Evolutionary conservation across 2,113 vertebrate genomes (phyloP), one percentile per base, ranked within the genome.

Genomic region (Chiloscyllium plagiosum): DNA sequence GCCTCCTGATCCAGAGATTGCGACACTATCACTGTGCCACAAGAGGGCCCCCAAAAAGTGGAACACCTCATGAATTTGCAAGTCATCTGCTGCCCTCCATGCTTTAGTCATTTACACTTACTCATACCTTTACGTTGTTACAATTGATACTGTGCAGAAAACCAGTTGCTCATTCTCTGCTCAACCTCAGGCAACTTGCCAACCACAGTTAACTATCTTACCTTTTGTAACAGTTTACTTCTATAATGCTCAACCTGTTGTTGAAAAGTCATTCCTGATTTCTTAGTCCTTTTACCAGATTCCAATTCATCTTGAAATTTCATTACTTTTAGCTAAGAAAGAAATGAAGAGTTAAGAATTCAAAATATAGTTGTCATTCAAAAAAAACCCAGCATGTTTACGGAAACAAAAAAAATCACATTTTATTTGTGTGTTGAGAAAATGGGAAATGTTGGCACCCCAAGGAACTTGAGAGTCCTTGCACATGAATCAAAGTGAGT

Each of bases 251-350:
- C 97, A 96, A 98, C 97, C 96, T 98, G 98, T 52, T 98, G 97
- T 26, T 97, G 98, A 2, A 98, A 96, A 95, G 96, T 98, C 97
- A 97, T 96, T 65, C 97, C 97, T 69, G 97, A 97, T 95, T 98
- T 98, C 96, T 92, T 97, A 26, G 33, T 95, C 96, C 97, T 97
- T 96, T 98, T 98, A 20, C 98, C 98, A 19, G 97, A 98, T 95
- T 98, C 98, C 96, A 98, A 61, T 96, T 98, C 98, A 96, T 98
- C 98, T 96, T 98, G 98, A 95, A 98, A 96, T 96, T 97, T 98
- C 97, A 98, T 97, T 17, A 98, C 98, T 95, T 98, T 98, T 33
- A 98, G 97, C 98, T 98, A 96, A 80, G 50, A 85, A 20, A 96
- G 47, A 76, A 47, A 69, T 52, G 24, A 52, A 95, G 52, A 50